phyloP scores from a whole-genome alignment of 2,797 vertebrate species.

The Danio jaintianensis region DNA sequence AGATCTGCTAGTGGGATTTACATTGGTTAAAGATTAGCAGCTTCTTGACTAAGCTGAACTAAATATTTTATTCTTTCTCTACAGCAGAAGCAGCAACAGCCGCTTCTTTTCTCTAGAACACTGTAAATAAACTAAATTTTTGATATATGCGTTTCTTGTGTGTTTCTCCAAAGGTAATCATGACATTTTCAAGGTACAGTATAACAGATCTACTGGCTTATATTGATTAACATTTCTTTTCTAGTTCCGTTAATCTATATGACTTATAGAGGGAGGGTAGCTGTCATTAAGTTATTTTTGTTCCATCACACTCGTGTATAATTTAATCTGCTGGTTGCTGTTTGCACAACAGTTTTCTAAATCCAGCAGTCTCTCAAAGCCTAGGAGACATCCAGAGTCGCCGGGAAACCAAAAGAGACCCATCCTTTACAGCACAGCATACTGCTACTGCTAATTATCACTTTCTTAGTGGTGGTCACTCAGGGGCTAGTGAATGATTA shows the following conservation, averaged over 20 bases:
- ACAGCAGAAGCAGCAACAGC: too few species aligned
- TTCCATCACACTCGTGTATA: slow-evolving; percentile 77
- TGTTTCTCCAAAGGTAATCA: too few species aligned
- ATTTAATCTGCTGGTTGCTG: slow-evolving; percentile 75
- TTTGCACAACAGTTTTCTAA: slow-evolving; percentile 18
- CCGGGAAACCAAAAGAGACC: background rate
- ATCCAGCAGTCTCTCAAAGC: background rate
- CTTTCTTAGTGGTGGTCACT: too few species aligned
- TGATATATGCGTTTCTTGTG: too few species aligned
- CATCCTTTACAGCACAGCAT: background rate
- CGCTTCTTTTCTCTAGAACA: background rate
- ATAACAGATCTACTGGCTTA: background rate
- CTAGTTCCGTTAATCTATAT: background rate
- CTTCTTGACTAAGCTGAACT: too few species aligned
- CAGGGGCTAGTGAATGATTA: too few species aligned
- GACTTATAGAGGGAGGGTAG: slow-evolving; percentile 5
- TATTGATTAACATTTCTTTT: background rate
- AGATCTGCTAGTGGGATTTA: too few species aligned
- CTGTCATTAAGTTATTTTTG: slow-evolving; percentile 77
- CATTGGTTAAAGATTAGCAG: too few species aligned
- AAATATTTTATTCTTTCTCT: too few species aligned
- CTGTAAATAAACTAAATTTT: too few species aligned
- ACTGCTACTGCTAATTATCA: too few species aligned
- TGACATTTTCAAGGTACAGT: background rate
- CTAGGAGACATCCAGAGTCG: background rate